Base-by-base conservation (phyloP, 2,797 vertebrate genomes). In the Arnoldichthys spilopterus region DNA sequence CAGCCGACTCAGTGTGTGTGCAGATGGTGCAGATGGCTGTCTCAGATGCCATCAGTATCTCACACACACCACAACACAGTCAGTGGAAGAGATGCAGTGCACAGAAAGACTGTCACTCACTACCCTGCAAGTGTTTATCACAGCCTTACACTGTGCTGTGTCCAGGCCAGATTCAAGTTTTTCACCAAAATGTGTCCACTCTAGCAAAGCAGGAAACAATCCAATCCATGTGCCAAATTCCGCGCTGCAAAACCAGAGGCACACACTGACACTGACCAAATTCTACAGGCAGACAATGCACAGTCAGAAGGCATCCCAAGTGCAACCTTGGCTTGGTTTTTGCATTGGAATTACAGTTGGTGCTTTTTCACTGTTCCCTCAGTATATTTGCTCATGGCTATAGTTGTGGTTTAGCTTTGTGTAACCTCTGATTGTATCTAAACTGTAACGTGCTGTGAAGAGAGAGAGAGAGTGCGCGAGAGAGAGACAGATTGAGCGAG, bases 351-450 rank as follows among this genome's bases (percentile, higher is more conserved):
- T 9, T 37, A 4, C 63, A 66, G 62, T 34, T 34, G 32, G 30
- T 63, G 58, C 61, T 63, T 63, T 37, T 34, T 56, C 74, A 56
- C 74, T 56, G 11, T 22, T 4, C 32, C 32, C 20, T 16, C 68
- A 13, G 0, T 15, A 26, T 45, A 40, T 67, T 47, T 45, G 22
- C 64, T 16, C 30, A 26, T 32, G 59, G 40, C 64, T 47, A 45
- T 26, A 67, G 64, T 67, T 67, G 64, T 47, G 40, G 22, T 58
- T 77, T 59, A 34, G 28, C 53, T 76, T 59, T 77, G 53, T 77
- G 75, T 61, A 69, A 59, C 53, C 22, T 69, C 61, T 69, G 64
- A 69, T 69, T 61, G 22, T 47, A 78, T 78, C 76, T 71, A 34
- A 78, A 71, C 76, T 40, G 67, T 63, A 53, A 40, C 28, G 20